phyloP scores from a whole-genome alignment of 37 sponge, comb jelly and placozoan species.

The Hormiphora californensis region DNA sequence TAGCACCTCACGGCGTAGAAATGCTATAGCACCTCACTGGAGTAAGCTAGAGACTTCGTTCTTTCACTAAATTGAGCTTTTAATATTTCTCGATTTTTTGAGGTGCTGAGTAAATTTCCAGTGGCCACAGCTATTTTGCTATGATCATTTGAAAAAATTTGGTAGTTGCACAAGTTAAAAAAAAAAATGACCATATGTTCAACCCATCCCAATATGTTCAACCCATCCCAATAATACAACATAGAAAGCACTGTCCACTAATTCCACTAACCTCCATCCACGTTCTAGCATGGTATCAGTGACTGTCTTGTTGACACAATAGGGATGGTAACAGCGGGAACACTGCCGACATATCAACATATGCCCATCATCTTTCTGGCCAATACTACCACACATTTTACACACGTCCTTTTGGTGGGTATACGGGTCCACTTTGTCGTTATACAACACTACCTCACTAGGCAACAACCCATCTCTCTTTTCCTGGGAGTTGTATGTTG shows the following conservation, averaged over 20 bases:
- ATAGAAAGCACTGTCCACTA: neutral
- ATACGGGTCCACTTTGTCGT: neutral
- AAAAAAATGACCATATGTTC: too few species aligned
- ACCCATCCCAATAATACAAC: too few species aligned
- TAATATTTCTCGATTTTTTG: too few species aligned
- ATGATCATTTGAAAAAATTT: too few species aligned
- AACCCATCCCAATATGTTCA: too few species aligned
- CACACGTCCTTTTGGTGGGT: constrained; percentile 9
- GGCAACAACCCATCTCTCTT: constrained; percentile 14
- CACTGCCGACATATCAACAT: neutral
- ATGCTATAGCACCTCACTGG: too few species aligned
- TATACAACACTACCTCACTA: constrained; percentile 10
- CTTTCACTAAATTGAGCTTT: too few species aligned
- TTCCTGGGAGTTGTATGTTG: neutral
- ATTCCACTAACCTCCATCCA: constrained; percentile 28
- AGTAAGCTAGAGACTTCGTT: too few species aligned
- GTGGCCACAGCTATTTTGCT: too few species aligned
- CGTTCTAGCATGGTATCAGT: neutral
- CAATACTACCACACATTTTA: neutral
- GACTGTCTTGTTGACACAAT: constrained; percentile 24
- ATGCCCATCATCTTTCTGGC: neutral
- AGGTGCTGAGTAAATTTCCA: too few species aligned
- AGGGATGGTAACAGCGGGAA: neutral
- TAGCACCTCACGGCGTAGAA: too few species aligned
- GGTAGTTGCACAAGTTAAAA: too few species aligned